These are phyloP conservation scores for Drosophila ficusphila DNA, from an alignment of 1,140 invertebrate species.

Conservation along the genomic window DNA sequence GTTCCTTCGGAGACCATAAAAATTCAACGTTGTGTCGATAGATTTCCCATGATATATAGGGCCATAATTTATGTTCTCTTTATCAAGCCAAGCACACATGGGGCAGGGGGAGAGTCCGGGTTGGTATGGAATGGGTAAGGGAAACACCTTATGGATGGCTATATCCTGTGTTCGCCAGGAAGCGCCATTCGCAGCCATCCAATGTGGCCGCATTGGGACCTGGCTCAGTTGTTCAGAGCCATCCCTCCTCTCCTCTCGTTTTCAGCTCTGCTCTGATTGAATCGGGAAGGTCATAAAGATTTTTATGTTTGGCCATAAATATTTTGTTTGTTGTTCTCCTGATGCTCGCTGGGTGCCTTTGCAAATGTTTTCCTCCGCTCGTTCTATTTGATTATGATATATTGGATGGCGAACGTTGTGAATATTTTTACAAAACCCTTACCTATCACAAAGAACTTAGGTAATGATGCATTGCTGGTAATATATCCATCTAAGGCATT, in stretches of 20 bases:
- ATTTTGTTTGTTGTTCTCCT: constrained; percentile 45
- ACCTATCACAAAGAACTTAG: background rate
- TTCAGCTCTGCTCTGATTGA: constrained; percentile 33
- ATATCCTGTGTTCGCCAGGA: constrained; percentile 45
- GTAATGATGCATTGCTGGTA: background rate
- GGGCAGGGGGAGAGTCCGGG: constrained; percentile 5
- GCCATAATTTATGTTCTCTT: constrained; percentile 49
- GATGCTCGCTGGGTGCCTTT: constrained; percentile 26
- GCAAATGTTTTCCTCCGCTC: constrained; percentile 7
- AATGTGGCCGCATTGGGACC: constrained; percentile 25
- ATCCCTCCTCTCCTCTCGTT: background rate
- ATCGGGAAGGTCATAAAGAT: constrained; percentile 51
- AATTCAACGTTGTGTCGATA: constrained; percentile 50
- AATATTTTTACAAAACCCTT: constrained; percentile 4
- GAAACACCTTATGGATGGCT: constrained; percentile 50
- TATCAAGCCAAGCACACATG: constrained; percentile 42
- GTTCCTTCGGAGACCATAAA: constrained; percentile 41
- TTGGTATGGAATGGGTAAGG: constrained; percentile 13
- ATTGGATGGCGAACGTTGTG: constrained; percentile 15
- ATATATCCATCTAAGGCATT: background rate
- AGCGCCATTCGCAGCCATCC: constrained; percentile 16
- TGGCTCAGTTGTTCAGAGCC: constrained; percentile 33
- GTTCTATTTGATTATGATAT: constrained; percentile 46
- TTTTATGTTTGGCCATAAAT: constrained; percentile 48
- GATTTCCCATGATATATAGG: constrained; percentile 50